Conservation (phyloP, 2,888 invertebrate genomes). For the Parnassius smintheus region DNA sequence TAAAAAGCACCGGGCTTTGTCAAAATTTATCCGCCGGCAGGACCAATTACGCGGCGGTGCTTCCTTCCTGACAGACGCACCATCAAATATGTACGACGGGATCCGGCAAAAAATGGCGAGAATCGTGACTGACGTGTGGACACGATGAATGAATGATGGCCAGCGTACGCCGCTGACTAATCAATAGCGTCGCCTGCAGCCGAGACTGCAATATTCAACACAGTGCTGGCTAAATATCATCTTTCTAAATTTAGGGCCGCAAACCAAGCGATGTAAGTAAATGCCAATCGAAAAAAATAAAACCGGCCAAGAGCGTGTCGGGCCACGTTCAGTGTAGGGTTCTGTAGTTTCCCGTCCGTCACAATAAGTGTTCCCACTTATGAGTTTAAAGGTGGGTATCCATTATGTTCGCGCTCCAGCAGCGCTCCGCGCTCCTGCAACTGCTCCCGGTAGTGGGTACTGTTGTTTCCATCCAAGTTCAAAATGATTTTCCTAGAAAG, state of each 20-base stretch:
- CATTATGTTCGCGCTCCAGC: no score
- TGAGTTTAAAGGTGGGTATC: no score
- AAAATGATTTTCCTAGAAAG: no score
- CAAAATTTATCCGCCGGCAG: constrained; percentile 50
- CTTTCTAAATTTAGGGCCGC: constrained; percentile 29
- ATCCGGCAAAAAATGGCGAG: constrained; percentile 52
- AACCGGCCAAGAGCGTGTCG: no score
- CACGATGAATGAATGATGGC: constrained; percentile 69
- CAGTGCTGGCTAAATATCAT: constrained; percentile 49
- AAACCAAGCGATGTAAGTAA: background rate
- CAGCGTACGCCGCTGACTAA: constrained; percentile 45
- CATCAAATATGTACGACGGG: constrained; percentile 65
- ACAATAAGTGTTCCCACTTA: no score
- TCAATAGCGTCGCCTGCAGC: constrained; percentile 46
- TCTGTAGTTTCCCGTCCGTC: no score
- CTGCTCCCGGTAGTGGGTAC: no score
- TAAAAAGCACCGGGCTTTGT: constrained; percentile 43
- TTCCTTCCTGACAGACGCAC: constrained; percentile 64
- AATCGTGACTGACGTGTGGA: constrained; percentile 54
- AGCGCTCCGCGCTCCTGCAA: no score
- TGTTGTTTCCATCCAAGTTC: no score
- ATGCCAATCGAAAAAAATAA: background rate
- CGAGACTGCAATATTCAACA: constrained; percentile 51
- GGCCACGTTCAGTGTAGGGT: no score
- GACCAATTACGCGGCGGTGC: constrained; percentile 61